phyloP scores from a whole-genome alignment of 2,797 vertebrate genomes.

The Rhinophrynus dorsalis region DNA sequence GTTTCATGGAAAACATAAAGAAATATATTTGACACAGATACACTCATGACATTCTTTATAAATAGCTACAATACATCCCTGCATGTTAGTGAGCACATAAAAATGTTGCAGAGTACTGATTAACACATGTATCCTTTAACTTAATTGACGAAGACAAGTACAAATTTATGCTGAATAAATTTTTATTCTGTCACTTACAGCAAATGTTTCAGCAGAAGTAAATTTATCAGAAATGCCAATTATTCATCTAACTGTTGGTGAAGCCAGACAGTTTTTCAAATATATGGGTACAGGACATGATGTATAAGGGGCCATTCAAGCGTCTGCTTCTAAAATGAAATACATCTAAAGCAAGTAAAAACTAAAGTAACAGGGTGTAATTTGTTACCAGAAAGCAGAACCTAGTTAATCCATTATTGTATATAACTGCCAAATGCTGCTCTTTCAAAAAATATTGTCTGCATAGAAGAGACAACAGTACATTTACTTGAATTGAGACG shows the following conservation, averaged over 20 bases:
- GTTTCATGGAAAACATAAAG: too few relatives aligned
- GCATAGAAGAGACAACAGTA: not conserved
- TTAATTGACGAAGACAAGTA: constrained; percentile 18
- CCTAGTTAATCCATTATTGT: not conserved
- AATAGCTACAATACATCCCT: too few relatives aligned
- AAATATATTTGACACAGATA: too few relatives aligned
- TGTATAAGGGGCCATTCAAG: not conserved
- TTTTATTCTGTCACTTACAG: constrained; percentile 40
- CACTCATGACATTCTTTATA: too few relatives aligned
- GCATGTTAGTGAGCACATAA: too few relatives aligned
- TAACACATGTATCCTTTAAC: constrained; percentile 10
- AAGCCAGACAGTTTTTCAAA: not conserved
- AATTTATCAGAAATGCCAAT: constrained; percentile 27
- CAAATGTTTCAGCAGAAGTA: constrained; percentile 16
- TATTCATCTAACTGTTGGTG: not conserved
- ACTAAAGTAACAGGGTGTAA: not conserved
- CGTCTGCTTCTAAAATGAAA: not conserved
- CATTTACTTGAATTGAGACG: not conserved
- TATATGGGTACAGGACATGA: not conserved
- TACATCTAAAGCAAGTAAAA: not conserved
- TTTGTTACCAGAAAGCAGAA: not conserved
- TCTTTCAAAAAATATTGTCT: not conserved
- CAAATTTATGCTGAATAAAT: constrained; percentile 27
- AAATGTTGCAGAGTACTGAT: not conserved
- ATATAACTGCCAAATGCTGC: too few relatives aligned